phyloP scores from a whole-genome alignment of 2,797 vertebrate species.

The Anguilla marmorata region DNA sequence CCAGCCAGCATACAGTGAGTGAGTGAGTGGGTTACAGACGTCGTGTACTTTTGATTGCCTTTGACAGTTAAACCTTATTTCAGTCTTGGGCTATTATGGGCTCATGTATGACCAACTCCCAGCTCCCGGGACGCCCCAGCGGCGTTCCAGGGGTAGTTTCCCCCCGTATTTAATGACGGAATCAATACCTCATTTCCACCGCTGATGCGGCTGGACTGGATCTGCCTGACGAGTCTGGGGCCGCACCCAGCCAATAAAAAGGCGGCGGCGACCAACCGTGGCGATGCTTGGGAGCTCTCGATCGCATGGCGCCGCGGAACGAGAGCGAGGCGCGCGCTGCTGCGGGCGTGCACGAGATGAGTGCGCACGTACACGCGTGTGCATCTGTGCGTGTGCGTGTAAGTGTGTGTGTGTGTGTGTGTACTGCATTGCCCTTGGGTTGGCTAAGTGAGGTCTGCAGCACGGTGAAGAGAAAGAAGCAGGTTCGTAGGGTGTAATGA shows the following conservation, averaged over 20 bases:
- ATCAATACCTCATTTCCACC: conserved; percentile 42
- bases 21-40: conserved; percentile 23
- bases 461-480: background rate
- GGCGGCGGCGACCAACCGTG: background rate
- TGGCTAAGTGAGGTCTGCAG: background rate
- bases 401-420: background rate
- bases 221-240: conserved; percentile 4
- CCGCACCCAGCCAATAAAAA: conserved; percentile 41
- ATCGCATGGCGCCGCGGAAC: background rate
- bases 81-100: too few relatives aligned
- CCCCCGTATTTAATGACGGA: conserved; percentile 43
- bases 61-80: conserved; percentile 17
- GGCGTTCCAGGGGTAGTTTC: conserved; percentile 42
- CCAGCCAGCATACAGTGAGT: background rate
- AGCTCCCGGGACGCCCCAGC: background rate
- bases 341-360: background rate
- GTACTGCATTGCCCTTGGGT: background rate
- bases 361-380: background rate
- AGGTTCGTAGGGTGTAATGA: background rate
- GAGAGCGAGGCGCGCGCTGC: background rate
- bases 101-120: background rate
- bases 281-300: background rate
- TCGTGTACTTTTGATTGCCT: conserved; percentile 32
- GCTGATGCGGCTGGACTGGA: conserved; percentile 18
- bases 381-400: background rate